A percentile compares a stretch with the other conserved stretches of the same genome.
phyloP scores from a whole-genome alignment of 30 jellyfish, hydroid and myxozoan species.

The Morbakka virulenta region DNA sequence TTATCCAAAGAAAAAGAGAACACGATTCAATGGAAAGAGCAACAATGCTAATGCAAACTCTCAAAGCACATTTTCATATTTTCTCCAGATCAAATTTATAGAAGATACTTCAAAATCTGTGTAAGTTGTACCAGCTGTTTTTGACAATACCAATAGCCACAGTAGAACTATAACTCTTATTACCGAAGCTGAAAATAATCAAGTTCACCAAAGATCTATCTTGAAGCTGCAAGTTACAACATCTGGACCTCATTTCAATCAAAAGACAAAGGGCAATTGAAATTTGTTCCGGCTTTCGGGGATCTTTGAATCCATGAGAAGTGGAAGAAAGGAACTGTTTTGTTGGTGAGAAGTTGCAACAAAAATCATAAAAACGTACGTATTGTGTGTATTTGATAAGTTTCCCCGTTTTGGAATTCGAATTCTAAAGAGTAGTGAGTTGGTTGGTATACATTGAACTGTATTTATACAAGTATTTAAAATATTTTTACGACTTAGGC shows the following conservation, averaged over 20 bases:
- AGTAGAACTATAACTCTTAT: not conserved
- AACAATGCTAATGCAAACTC: not conserved
- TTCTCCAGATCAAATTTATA: not conserved
- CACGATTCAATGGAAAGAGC: not conserved
- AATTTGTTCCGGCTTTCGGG: not conserved
- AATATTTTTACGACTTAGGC: too few relatives aligned
- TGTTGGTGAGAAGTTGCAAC: too few relatives aligned
- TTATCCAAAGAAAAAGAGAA: not conserved
- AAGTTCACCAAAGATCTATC: not conserved
- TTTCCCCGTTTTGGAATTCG: too few relatives aligned
- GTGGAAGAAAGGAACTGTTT: not conserved
- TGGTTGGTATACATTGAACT: too few relatives aligned
- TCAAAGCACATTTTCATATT: not conserved
- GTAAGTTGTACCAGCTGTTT: slow-evolving; percentile 7
- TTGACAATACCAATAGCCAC: slow-evolving; percentile 1
- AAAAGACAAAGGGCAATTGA: not conserved
- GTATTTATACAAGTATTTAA: too few relatives aligned
- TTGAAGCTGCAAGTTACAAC: not conserved
- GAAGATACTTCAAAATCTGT: not conserved
- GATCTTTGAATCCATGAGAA: not conserved
- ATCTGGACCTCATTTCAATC: not conserved
- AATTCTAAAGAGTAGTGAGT: too few relatives aligned
- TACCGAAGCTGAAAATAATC: slow-evolving; percentile 3
- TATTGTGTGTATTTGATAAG: too few relatives aligned
- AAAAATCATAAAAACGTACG: too few relatives aligned